Percentiles rank a stretch among this genome's conserved stretches.
Evolutionary conservation across 2,888 invertebrate genomes (phyloP).

Genomic region (Mesochorus sp.): DNA sequence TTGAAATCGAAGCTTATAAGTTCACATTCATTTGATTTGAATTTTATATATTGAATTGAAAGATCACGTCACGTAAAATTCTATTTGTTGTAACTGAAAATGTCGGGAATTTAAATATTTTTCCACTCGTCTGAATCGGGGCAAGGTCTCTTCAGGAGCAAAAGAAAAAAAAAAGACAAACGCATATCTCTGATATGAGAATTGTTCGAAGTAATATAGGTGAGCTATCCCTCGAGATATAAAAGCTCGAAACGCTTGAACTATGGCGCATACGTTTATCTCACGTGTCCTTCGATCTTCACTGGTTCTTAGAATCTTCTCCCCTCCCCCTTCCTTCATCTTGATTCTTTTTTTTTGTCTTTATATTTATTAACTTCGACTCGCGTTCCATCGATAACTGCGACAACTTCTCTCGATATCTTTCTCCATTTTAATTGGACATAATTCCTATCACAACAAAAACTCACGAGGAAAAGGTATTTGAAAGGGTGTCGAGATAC

Average conservation of each 20-base stretch:
- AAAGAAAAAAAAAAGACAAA: not conserved
- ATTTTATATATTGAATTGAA: not conserved
- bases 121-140: constrained; percentile 13
- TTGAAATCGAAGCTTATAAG: no score
- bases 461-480: no score
- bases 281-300: constrained; percentile 2
- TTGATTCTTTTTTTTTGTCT: not conserved
- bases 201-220: constrained; percentile 3
- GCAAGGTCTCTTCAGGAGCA: constrained; percentile 7
- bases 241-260: constrained; percentile 4
- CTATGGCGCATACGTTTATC: not conserved
- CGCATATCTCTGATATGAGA: not conserved
- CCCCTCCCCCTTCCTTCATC: no score
- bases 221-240: constrained; percentile 20
- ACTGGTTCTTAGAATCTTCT: not conserved
- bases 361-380: not conserved
- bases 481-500: no score
- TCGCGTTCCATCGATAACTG: not conserved
- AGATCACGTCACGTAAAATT: no score
- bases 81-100: no score
- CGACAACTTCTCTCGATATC: not conserved
- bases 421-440: no score
- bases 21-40: no score
- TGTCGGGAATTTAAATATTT: not conserved
- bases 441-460: no score